A percentile compares a stretch with the other conserved stretches of the same genome.
Conservation (phyloP, 2,113 vertebrate species). For the Nerophis ophidion region DNA sequence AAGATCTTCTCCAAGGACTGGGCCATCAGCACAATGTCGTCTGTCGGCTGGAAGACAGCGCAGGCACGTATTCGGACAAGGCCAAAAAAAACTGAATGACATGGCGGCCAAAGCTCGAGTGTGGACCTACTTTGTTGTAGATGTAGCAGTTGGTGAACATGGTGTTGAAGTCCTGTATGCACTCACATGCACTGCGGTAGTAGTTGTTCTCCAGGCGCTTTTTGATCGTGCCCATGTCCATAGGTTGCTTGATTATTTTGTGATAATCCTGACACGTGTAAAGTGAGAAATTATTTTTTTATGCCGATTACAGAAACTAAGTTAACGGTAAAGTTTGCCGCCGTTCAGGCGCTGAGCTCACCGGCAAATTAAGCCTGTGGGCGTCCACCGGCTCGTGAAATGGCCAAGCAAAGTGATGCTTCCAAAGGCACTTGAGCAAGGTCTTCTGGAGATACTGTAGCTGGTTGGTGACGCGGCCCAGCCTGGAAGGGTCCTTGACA, state of each 20-base stretch:
- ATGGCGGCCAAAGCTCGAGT: not conserved
- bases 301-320: too few species aligned
- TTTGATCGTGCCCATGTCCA: constrained; percentile 97
- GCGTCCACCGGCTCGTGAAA: constrained; percentile 90
- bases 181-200: constrained; percentile 86
- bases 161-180: constrained; percentile 95
- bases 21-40: constrained; percentile 94
- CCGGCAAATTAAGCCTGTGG: constrained; percentile 77
- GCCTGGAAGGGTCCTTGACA: constrained; percentile 79
- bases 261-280: constrained; percentile 81
- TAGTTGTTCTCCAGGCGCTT: constrained; percentile 87
- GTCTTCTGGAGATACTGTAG: constrained; percentile 89
- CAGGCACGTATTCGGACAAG: not conserved
- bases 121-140: constrained; percentile 85
- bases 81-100: not conserved
- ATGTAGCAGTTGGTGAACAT: constrained; percentile 99
- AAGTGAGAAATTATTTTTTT: not conserved
- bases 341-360: constrained; percentile 21
- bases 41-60: constrained; percentile 75
- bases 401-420: constrained; percentile 92
- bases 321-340: too few species aligned
- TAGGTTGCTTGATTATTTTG: constrained; percentile 94
- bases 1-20: constrained; percentile 93
- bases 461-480: constrained; percentile 84
- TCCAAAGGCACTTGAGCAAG: constrained; percentile 86